These are phyloP conservation scores for Leuciscus idus DNA, from an alignment of 2,113 vertebrate genomes.

Conservation along the genomic window DNA sequence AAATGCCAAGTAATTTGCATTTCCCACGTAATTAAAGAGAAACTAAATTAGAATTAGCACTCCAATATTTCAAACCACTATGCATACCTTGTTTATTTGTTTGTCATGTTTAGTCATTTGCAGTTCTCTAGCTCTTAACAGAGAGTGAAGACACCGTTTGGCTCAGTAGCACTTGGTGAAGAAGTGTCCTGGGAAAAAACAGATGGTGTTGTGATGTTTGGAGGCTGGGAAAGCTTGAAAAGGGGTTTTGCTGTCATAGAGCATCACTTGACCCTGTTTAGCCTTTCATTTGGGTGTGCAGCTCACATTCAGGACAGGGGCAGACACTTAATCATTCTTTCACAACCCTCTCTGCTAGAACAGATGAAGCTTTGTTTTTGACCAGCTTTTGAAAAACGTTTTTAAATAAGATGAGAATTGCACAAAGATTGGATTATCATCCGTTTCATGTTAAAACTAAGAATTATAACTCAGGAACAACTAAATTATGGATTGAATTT, in stretches of 20 bases:
- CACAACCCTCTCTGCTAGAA: neutral
- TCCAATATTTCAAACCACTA: neutral
- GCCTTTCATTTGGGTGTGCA: constrained; percentile 8
- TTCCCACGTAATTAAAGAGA: neutral
- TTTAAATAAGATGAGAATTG: neutral
- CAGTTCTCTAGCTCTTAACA: neutral
- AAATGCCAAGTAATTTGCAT: constrained; percentile 31
- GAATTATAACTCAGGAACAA: neutral
- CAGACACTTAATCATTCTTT: neutral
- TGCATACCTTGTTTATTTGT: constrained; percentile 29
- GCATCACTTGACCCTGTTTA: constrained; percentile 39
- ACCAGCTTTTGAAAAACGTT: neutral
- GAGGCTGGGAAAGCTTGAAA: constrained; percentile 17
- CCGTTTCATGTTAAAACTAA: neutral
- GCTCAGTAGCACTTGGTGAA: neutral
- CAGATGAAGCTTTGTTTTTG: constrained; percentile 1
- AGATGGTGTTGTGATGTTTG: constrained; percentile 14
- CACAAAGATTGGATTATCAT: neutral
- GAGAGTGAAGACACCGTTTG: neutral
- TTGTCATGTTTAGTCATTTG: constrained; percentile 21
- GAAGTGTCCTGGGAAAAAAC: constrained; percentile 38
- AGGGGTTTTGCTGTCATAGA: neutral
- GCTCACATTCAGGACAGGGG: neutral
- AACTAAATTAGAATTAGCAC: constrained; percentile 6
- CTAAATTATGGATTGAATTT: neutral